A percentile compares a stretch with the other conserved stretches of the same genome.
phyloP scores from a whole-genome alignment of 2,113 vertebrate species.

The Nerophis ophidion region DNA sequence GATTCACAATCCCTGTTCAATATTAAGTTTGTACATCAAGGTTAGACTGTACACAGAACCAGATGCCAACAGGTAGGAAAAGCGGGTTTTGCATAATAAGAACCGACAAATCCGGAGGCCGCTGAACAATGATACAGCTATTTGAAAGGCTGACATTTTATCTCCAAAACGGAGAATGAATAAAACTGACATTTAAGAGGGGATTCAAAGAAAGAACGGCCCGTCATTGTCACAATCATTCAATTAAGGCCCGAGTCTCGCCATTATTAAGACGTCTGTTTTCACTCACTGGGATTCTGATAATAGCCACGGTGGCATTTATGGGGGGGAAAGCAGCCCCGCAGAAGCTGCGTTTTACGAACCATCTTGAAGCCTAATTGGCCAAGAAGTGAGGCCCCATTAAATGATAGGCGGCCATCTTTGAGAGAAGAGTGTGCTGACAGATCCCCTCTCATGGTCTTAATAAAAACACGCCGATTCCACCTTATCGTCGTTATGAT shows the following conservation, averaged over 20 bases:
- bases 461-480: conserved; percentile 4
- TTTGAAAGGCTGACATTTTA: conserved; percentile 53
- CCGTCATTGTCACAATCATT: conserved; percentile 52
- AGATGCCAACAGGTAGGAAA: no score
- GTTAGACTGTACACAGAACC: no score
- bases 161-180: conserved; percentile 23
- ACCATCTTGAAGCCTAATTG: conserved; percentile 68
- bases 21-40: no score
- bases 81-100: no score
- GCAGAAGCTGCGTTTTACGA: conserved; percentile 53
- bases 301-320: conserved; percentile 75
- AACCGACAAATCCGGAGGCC: not conserved
- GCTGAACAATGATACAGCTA: conserved; percentile 12
- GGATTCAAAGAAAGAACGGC: conserved; percentile 28
- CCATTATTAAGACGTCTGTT: conserved; percentile 52
- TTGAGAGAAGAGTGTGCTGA: conserved; percentile 9
- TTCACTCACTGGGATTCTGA: conserved; percentile 53
- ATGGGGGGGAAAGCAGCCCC: conserved; percentile 45
- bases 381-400: conserved; percentile 51
- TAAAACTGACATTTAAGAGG: conserved; percentile 62
- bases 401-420: conserved; percentile 40
- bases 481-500: not conserved
- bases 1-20: no score
- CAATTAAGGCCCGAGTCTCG: conserved; percentile 57
- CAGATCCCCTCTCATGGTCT: conserved; percentile 2